Evolutionary conservation across 2,888 invertebrate genomes (phyloP).

Genomic region (Tholera decimalis): DNA sequence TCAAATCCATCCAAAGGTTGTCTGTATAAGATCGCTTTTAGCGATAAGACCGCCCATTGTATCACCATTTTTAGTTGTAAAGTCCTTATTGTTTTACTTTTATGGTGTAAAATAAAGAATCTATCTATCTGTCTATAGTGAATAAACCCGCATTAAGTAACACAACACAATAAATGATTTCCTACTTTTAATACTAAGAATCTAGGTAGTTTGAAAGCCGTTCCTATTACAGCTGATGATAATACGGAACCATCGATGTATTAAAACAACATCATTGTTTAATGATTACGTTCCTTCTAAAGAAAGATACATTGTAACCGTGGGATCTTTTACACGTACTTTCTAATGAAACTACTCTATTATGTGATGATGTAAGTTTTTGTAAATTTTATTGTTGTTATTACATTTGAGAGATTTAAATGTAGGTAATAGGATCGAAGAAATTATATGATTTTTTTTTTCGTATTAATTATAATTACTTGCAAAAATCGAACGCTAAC

Average conservation of each 20-base stretch:
- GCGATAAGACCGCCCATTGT: no score
- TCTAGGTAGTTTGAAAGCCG: constrained; percentile 31
- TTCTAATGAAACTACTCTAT: constrained; percentile 44
- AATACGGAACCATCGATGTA: constrained; percentile 25
- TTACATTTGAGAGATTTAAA: not conserved
- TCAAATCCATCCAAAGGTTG: no score
- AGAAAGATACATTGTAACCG: constrained; percentile 26
- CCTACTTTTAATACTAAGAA: not conserved
- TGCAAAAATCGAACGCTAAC: no score
- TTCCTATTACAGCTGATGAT: constrained; percentile 15
- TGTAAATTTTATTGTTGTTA: constrained; percentile 8
- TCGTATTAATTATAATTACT: no score
- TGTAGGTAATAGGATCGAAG: not conserved
- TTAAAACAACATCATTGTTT: constrained; percentile 40
- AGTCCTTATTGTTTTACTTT: no score
- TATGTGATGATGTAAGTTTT: constrained; percentile 45
- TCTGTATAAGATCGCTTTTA: no score
- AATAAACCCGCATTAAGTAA: not conserved
- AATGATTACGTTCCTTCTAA: constrained; percentile 34
- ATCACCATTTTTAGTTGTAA: no score
- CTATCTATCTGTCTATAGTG: no score
- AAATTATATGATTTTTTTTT: constrained; percentile 2
- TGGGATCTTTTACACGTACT: constrained; percentile 30
- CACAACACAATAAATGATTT: not conserved
- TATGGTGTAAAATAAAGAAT: no score